Evolutionary conservation across 1,140 invertebrate genomes (phyloP), one percentile per base, ranked within the genome.

Genomic region (Onthophagus taurus): DNA sequence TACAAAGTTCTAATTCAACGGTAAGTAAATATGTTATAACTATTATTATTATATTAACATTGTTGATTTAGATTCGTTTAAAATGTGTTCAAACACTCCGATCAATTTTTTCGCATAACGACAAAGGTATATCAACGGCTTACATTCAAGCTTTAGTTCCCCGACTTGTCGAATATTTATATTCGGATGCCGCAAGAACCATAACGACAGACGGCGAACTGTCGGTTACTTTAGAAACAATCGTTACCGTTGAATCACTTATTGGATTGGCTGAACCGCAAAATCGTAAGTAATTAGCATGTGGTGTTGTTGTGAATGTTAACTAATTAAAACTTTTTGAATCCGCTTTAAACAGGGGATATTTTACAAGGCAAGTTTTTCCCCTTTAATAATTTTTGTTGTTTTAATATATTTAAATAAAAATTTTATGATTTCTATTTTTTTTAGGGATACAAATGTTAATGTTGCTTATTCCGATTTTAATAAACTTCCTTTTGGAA

Each of bases 401-500:
- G n/a, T n/a, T n/a, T n/a, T n/a, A n/a, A 26, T 26, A 26, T 26
- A 26, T 7, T 26, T 26, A 26, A 26, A 7, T 26, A 26, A 7
- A 7, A 41, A 16, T 29, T 33, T 7, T n/a, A n/a, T 26, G 24
- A 26, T 42, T 39, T 21, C 37, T 49, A 57, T 37, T 53, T 53
- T 54, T 63, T 65, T 21, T 60, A 94, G 90, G 89, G 61, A 80
- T 91, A 52, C 84, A 92, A 63, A 80, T 96, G 74, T 66, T 96
- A 34, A 82, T 83, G 45, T 68, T 95, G 34, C 69, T 93, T 26
- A 83, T 95, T 50, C 90, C 91, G 23, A 81, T 93, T 33, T 71
- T 95, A 49, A 85, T 95, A 13, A 85, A 83, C 51, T 89, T 83
- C 61, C 67, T 97, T 41, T 67, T 85, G 43, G 83, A 88, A 51